Conservation (phyloP, 2,797 vertebrate species). For the Ctenosaura bakeri region DNA sequence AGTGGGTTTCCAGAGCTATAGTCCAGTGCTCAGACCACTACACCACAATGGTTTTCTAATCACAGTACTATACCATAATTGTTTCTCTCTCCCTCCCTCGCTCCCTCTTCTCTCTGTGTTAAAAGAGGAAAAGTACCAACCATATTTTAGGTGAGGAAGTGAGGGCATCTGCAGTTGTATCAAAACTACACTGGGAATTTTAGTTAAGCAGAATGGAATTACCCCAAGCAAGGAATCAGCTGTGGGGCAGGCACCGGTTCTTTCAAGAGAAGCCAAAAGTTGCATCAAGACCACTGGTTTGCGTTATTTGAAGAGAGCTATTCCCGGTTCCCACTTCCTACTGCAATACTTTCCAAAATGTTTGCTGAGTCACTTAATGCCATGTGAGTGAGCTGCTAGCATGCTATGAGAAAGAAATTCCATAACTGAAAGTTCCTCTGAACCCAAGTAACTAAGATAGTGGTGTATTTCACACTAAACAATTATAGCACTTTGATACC, state of each 20-base stretch:
- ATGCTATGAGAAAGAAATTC: neutral
- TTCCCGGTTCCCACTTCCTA: neutral
- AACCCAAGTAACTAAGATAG: neutral
- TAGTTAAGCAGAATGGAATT: conserved; percentile 71
- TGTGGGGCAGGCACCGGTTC: conserved; percentile 51
- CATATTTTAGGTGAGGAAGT: conserved; percentile 67
- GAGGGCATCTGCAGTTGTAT: conserved; percentile 64
- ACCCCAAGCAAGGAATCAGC: conserved; percentile 63
- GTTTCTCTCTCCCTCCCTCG: no score
- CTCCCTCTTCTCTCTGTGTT: conserved; percentile 27
- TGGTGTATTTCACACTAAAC: no score
- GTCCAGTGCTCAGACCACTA: no score
- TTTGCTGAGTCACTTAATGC: neutral
- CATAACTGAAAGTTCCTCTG: neutral
- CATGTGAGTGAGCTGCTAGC: neutral
- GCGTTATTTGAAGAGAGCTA: neutral
- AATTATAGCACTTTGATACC: no score
- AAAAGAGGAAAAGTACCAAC: neutral
- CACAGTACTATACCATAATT: no score
- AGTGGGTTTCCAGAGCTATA: no score
- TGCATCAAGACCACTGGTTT: neutral
- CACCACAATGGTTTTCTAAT: no score
- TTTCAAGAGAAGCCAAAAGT: conserved; percentile 66
- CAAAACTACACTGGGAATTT: conserved; percentile 73
- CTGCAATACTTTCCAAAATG: neutral